Evolutionary conservation across 1,140 invertebrate species (phyloP), one percentile per base, ranked within the genome.

Genomic region (Pygmarrhopalites habei): DNA sequence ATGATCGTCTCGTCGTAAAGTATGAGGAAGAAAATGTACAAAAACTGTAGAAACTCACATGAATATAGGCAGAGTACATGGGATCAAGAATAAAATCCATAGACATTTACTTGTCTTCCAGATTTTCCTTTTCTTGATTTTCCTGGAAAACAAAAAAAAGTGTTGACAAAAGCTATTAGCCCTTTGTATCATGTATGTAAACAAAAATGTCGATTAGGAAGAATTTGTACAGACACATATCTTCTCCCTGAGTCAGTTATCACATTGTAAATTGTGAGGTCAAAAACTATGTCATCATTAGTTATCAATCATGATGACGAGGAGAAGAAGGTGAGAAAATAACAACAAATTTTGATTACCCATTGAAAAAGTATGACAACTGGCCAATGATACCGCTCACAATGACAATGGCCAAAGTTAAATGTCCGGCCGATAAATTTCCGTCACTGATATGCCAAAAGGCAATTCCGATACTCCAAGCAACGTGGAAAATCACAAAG

Each of bases 31-130:
- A n/a, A n/a, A n/a, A n/a, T n/a, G n/a, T n/a, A n/a, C n/a, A n/a
- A n/a, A n/a, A n/a, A n/a, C 28, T 55, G 7, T 29, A 21, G 2
- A n/a, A 1, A 58, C 64, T 68, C 55, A 68, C 66, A 70, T n/a
- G 10, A 64, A n/a, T 21, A 65, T 41, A 10, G 69, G 43, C 10
- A 58, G 39, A 1, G 35, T 14, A 25, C 55, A 44, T 25, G 69
- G 69, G 58, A 67, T 63, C 10, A 67, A 17, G 21, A 52, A 58
- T 0, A 67, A 41, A 2, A 70, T 17, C 26, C 46, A 64, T 5
- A 67, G 19, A 10, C 65, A 10, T 44, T 67, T 70, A 57, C 61
- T 65, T 14, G 15, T 29, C 5, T 61, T 63, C 69, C 69, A 70
- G n/a, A 70, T 66, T 10, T 57, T 55, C 0, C 30, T 21, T 26